phyloP scores from a whole-genome alignment of 2,797 vertebrate genomes.

The Rhinichthys osculus region DNA sequence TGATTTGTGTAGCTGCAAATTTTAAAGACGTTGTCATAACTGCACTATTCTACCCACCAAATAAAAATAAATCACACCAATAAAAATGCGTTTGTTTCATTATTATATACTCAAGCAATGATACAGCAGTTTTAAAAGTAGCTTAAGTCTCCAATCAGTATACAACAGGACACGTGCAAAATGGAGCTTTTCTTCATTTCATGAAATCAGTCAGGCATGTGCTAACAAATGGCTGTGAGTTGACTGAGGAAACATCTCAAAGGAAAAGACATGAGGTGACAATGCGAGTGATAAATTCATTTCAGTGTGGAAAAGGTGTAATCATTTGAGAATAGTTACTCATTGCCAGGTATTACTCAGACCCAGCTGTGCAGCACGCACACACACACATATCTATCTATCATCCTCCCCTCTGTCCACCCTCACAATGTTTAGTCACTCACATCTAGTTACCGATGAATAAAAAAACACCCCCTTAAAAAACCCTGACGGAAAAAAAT shows the following conservation, averaged over 20 bases:
- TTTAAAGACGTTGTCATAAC: neutral
- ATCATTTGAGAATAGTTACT: conserved; percentile 56
- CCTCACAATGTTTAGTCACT: conserved; percentile 48
- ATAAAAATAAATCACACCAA: neutral
- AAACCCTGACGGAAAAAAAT: conserved; percentile 5
- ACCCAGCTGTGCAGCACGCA: conserved; percentile 52
- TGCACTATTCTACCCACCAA: neutral
- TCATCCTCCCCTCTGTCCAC: conserved; percentile 47
- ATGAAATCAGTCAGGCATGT: conserved; percentile 27
- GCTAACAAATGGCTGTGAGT: neutral
- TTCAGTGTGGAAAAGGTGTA: conserved; percentile 52
- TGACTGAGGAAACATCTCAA: conserved; percentile 20
- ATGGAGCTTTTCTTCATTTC: conserved; percentile 14
- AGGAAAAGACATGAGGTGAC: conserved; percentile 39
- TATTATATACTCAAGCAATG: neutral
- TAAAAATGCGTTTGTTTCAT: neutral
- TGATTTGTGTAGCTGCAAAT: neutral
- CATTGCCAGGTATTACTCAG: conserved; percentile 55
- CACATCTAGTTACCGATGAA: conserved; percentile 48
- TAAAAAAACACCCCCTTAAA: conserved; percentile 26
- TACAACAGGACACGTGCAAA: conserved; percentile 16
- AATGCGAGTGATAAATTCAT: conserved; percentile 46
- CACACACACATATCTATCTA: conserved; percentile 39
- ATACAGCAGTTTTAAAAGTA: neutral
- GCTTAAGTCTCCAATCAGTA: conserved; percentile 10